Base-by-base conservation (phyloP, 2,888 invertebrate species). In the Drosophila prolongata region DNA sequence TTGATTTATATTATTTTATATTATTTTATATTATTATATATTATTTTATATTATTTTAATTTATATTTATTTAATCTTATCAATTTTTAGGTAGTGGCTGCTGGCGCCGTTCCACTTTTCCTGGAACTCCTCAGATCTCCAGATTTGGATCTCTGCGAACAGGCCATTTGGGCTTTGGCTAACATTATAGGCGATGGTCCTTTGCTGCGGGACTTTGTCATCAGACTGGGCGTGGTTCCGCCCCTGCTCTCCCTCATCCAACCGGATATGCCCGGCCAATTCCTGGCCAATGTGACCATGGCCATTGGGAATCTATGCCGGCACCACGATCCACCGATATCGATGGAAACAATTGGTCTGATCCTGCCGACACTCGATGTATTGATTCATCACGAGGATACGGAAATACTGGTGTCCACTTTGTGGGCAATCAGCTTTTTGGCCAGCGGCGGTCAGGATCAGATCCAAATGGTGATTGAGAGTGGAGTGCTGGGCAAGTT, bases 101-200 rank as follows among this genome's bases (percentile, higher is more conserved):
- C 43, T 44, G 43, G 43, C 1, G 19, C 43, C 6, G 43, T 44
- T 1, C 43, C 43, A 13, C 5, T 11, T 24, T 24, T 44, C 1
- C 13, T 44, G 24, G 24, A 44, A 6, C 19, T 44, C 24, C 43
- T 44, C 10, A 24, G 24, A 24, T 44, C 43, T 1, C 5, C 11
- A 13, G 16, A 44, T 24, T 2, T 24, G 24, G 13, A 44, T 6
- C 6, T 6, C 2, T 24, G 19, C 0, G 43, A 24, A 24, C 43
- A 19, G 19, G 24, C 43, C 43, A 1, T 44, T 24, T 44, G 24
- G 19, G 13, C 24, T 6, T 44, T 44, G 43, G 43, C 6, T 1
- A 44, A 44, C 6, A 44, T 44, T 1, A 24, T 24, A 6, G 43
- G 24, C 43, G 43, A 44, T 44, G 43, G 43, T 24, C 43, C 43